Evolutionary conservation across 2,113 vertebrate genomes (phyloP).

Genomic region (Trogon surrucura): DNA sequence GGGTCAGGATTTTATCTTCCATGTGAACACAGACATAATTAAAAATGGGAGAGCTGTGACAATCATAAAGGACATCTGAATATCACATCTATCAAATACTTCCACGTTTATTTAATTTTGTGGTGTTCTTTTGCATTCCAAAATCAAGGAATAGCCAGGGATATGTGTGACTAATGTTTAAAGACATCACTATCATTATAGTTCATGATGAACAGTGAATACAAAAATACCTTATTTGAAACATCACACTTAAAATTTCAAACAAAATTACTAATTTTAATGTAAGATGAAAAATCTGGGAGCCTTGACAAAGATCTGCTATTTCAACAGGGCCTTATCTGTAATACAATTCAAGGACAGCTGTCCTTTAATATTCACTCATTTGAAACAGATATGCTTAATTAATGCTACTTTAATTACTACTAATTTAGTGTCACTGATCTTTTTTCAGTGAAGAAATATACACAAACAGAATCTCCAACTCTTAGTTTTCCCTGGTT

Average conservation of each 20-base stretch:
- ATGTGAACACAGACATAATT: background rate
- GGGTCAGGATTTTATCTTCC: background rate
- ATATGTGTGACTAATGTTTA: background rate
- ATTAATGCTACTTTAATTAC: constrained; percentile 33
- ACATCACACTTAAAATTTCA: background rate
- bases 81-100: background rate
- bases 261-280: background rate
- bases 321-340: background rate
- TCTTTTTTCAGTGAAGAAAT: background rate
- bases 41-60: background rate
- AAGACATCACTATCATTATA: background rate
- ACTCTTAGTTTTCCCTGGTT: background rate
- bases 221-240: background rate
- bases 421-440: background rate
- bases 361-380: background rate
- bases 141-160: background rate
- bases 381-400: constrained; percentile 16
- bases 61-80: background rate
- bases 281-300: background rate
- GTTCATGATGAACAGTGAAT: background rate
- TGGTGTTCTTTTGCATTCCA: background rate
- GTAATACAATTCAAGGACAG: background rate
- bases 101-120: background rate
- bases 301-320: background rate
- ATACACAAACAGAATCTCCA: background rate